Evolutionary conservation across 2,797 vertebrate genomes (phyloP).

Genomic region (Pangasius krempfi): DNA sequence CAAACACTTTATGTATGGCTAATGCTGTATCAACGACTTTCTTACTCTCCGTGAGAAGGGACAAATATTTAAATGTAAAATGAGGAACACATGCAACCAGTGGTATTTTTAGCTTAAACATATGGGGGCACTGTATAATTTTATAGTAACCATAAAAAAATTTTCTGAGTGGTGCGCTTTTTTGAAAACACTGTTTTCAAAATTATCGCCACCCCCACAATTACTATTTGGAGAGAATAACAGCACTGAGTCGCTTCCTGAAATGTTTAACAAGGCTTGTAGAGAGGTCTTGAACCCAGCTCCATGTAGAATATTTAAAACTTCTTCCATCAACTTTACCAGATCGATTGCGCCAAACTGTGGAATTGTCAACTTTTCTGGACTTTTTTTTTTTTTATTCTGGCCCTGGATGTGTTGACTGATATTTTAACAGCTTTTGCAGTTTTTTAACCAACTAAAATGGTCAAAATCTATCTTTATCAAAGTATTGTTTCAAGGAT

Average conservation of each 20-base stretch:
- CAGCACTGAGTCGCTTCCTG: neutral
- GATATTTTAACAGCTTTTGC: neutral
- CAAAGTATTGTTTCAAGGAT: neutral
- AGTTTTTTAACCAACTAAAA: neutral
- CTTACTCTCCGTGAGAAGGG: neutral
- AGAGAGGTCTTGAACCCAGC: neutral
- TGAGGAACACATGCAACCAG: neutral
- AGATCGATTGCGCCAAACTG: neutral
- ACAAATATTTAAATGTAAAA: neutral
- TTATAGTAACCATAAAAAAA: neutral
- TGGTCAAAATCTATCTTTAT: neutral
- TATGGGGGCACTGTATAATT: neutral
- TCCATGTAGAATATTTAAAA: neutral
- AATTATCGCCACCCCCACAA: neutral
- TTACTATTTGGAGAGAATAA: neutral
- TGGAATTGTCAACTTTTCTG: neutral
- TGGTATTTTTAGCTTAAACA: constrained; percentile 1
- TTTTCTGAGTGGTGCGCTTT: neutral
- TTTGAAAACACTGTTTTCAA: neutral
- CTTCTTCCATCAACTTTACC: neutral
- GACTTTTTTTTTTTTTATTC: neutral
- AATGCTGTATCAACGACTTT: neutral
- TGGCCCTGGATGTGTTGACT: neutral
- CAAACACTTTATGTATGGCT: neutral
- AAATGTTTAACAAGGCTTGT: neutral